Base-by-base conservation (phyloP, 1,140 invertebrate species). In the Brachionus calyciflorus region DNA sequence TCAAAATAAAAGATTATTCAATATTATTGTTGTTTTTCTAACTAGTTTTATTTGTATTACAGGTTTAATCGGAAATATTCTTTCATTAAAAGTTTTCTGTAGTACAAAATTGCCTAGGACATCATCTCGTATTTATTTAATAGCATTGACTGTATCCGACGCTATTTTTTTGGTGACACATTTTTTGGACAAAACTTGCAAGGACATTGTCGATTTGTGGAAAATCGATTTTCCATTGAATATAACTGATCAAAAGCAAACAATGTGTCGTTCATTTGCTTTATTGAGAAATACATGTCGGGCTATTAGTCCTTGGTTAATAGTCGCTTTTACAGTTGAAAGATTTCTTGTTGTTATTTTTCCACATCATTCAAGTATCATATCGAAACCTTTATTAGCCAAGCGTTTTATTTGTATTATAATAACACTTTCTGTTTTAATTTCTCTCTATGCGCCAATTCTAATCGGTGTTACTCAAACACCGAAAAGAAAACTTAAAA, bases 321-420 rank as follows among this genome's bases (percentile, higher is more conserved):
- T 76, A 33, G 73, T 76, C 2, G 51, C 73, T 3, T 76, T 76
- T 19, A 76, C 73, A 28, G 37, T 76, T 17, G 73, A 76, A 55
- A 12, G 73, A 21, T 55, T 76, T 30, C 24, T 76, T n/a, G 73
- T 76, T 46, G 73, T 76, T 1, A 44, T 48, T 60, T 76, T 44
- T 48, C 73, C 73, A 2, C 33, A 55, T 14, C 51, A 76, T 10
- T 48, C 73, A 30, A 55, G 49, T 19, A 30, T 76, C 3, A 41
- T 76, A 57, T 76, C 49, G 26, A 76, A 76, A 21, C 73, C 73
- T 0, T 19, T 46, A 4, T 46, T 55, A 10, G 73, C 73, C n/a
- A 55, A 57, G 24, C 30, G 73, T 9, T 46, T 76, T 17, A 37
- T 55, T 17, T 46, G 21, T 48, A 2, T 76, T 46, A 76, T 76